A percentile compares a stretch with the other conserved stretches of the same genome.
Conservation (phyloP, 2,113 vertebrate species). For the Lanius collurio region DNA sequence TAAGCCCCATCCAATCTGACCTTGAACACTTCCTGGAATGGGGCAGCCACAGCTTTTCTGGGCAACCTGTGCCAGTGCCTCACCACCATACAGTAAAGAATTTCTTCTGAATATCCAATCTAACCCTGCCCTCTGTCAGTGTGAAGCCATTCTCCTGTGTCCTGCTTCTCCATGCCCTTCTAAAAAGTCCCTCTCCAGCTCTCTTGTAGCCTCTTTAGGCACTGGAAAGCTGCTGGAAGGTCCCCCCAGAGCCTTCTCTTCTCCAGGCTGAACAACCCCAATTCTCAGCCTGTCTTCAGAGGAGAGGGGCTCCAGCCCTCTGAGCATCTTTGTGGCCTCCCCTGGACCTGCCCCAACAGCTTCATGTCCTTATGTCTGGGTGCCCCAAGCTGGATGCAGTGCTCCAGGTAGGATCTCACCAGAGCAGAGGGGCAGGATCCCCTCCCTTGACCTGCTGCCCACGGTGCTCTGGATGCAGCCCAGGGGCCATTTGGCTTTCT, state of each 20-base stretch:
- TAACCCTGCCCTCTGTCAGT: background rate
- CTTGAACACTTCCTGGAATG: background rate
- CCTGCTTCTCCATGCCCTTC: background rate
- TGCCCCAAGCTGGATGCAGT: background rate
- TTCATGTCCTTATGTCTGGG: background rate
- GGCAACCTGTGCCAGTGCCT: background rate
- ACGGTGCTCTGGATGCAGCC: background rate
- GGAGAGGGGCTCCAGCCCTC: background rate
- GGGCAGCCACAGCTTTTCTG: background rate
- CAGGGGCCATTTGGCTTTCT: background rate
- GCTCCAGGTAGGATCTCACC: background rate
- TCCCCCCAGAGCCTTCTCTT: background rate
- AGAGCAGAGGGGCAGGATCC: background rate
- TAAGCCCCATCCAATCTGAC: background rate
- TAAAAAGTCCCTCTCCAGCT: background rate
- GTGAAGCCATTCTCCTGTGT: accelerated
- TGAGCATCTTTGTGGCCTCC: background rate
- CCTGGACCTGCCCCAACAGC: background rate
- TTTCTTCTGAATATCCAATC: background rate
- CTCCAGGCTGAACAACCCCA: background rate
- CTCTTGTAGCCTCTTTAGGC: background rate
- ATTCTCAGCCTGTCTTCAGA: background rate
- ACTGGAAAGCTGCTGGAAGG: background rate
- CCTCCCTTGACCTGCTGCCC: background rate
- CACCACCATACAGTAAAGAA: background rate